These are phyloP conservation scores for Dolichopus griseipennis DNA, from an alignment of 2,888 invertebrate species.

Conservation along the genomic window DNA sequence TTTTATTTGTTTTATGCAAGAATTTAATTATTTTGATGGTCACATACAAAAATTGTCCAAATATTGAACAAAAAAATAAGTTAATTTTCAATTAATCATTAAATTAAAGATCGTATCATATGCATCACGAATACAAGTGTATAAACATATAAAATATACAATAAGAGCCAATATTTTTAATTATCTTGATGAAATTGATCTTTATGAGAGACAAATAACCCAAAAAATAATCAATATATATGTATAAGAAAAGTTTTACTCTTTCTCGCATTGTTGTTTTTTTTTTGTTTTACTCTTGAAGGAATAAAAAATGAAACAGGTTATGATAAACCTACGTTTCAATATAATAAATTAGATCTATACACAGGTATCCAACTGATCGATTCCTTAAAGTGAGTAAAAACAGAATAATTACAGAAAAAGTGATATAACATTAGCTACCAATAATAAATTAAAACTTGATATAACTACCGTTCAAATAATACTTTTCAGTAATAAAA, in stretches of 20 bases:
- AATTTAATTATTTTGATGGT: background rate
- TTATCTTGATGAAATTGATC: slow-evolving; percentile 6
- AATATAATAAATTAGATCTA: no score
- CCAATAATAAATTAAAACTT: no score
- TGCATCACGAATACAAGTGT: background rate
- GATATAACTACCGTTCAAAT: no score
- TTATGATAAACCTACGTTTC: no score
- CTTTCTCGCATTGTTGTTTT: no score
- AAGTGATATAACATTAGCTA: background rate
- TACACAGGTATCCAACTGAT: background rate
- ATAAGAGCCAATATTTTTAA: background rate
- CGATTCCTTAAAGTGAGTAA: background rate
- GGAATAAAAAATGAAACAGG: no score
- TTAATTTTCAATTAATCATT: background rate
- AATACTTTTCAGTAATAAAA: no score
- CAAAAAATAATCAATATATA: background rate
- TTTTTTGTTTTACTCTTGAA: no score
- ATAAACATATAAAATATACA: no score
- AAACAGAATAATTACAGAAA: background rate
- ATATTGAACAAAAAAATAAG: no score
- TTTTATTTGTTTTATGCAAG: background rate
- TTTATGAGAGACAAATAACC: background rate
- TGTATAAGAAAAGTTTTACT: no score
- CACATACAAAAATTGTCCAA: background rate
- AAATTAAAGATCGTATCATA: background rate